These are phyloP conservation scores for Caenorhabditis tropicalis DNA, from an alignment of 1,140 invertebrate genomes.

Conservation along the genomic window DNA sequence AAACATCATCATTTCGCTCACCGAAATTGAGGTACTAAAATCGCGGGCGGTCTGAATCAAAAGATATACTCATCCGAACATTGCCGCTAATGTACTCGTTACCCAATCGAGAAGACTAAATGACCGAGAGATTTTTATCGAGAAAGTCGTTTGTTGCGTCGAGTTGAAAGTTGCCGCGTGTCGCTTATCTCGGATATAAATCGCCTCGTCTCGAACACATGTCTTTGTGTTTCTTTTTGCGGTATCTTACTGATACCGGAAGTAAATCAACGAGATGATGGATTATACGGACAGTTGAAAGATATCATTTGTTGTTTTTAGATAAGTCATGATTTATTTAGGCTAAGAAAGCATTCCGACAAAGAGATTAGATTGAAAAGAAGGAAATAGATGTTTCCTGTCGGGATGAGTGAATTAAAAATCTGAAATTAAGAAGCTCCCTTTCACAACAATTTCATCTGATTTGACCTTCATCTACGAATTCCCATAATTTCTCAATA, in stretches of 20 bases:
- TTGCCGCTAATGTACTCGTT: constrained; percentile 32
- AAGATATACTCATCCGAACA: not conserved
- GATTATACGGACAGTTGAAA: not conserved
- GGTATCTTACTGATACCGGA: constrained; percentile 37
- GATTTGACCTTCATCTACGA: not conserved
- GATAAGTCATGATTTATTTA: not conserved
- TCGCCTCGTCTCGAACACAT: not conserved
- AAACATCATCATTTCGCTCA: not conserved
- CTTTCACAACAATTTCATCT: not conserved
- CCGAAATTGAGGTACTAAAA: constrained; percentile 29
- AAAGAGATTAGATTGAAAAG: not conserved
- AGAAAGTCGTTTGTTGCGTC: not conserved
- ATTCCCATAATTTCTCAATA: not conserved
- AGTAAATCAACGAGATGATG: constrained; percentile 7
- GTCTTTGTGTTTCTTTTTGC: constrained; percentile 36
- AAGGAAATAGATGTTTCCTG: too few species aligned
- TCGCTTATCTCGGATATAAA: constrained; percentile 6
- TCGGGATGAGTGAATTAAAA: not conserved
- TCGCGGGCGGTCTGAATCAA: not conserved
- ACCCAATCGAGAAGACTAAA: constrained; percentile 29
- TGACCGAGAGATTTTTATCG: constrained; percentile 9
- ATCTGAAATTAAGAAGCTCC: not conserved
- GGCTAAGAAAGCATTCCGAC: not conserved
- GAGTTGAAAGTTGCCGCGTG: constrained; percentile 34
- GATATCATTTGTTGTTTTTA: not conserved